A percentile compares a stretch with the other conserved stretches of the same genome.
Evolutionary conservation across 2,797 vertebrate species (phyloP).

Genomic region (Tamandua tetradactyla): DNA sequence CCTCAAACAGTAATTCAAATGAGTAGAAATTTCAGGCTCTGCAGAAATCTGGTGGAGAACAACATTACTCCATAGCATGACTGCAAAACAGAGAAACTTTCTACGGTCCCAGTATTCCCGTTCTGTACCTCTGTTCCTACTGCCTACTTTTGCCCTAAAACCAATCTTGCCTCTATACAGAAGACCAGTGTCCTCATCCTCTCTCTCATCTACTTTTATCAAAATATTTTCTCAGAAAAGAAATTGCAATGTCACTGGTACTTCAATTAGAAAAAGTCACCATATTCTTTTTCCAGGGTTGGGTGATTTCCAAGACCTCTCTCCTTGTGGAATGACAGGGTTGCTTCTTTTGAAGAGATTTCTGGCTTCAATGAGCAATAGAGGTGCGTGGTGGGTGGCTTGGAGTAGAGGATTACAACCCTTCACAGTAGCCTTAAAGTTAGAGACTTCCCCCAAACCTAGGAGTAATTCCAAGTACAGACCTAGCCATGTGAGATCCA

Average conservation of each 20-base stretch:
- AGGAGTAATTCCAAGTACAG: neutral
- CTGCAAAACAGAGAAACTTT: neutral
- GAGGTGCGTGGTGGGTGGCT: too few relatives aligned
- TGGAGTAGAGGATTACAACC: neutral
- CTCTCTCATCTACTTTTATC: neutral
- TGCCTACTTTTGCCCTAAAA: neutral
- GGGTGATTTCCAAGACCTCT: neutral
- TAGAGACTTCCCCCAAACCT: neutral
- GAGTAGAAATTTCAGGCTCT: neutral
- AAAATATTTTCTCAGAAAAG: constrained; percentile 28
- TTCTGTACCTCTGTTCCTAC: neutral
- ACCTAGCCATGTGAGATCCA: neutral
- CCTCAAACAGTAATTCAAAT: constrained; percentile 43
- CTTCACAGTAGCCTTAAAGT: neutral
- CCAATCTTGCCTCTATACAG: neutral
- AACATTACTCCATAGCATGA: neutral
- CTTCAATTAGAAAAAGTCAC: neutral
- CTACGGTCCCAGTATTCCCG: neutral
- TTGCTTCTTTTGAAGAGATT: constrained; percentile 1
- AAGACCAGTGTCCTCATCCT: neutral
- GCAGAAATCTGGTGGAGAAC: neutral
- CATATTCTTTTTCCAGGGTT: neutral
- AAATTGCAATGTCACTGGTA: neutral
- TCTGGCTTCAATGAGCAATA: neutral
- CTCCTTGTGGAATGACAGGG: constrained; percentile 2